Evolutionary conservation across 2,888 invertebrate species (phyloP).

Genomic region (Torymus tubicola): DNA sequence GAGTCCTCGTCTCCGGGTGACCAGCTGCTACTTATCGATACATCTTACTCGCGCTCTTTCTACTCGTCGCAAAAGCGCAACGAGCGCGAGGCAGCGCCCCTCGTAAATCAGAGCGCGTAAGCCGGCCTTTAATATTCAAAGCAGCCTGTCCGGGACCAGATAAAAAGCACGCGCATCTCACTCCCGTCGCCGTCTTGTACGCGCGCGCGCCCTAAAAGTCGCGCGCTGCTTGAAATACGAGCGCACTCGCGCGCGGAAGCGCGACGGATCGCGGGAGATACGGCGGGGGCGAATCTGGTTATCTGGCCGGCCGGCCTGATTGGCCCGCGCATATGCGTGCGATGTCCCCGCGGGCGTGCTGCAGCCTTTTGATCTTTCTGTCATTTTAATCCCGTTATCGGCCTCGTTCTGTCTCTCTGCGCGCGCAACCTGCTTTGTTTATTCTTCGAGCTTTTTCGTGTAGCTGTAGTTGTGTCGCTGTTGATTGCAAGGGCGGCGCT

Average conservation of each 20-base stretch:
- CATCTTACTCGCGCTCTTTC: conserved; percentile 20
- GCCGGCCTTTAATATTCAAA: conserved; percentile 56
- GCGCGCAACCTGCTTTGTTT: conserved; percentile 2
- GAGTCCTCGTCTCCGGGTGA: conserved; percentile 24
- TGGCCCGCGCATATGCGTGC: conserved; percentile 58
- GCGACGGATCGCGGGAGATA: conserved; percentile 65
- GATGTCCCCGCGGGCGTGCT: conserved; percentile 23
- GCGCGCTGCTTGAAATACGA: neutral
- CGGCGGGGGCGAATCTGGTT: conserved; percentile 51
- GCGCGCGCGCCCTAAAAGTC: conserved; percentile 13
- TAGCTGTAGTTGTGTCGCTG: neutral
- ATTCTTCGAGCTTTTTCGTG: neutral
- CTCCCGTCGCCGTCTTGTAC: conserved; percentile 11
- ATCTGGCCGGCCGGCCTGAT: conserved; percentile 62
- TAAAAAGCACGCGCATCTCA: conserved; percentile 21
- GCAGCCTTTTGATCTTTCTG: conserved; percentile 72
- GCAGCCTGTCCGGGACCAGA: conserved; percentile 14
- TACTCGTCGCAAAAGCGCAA: neutral
- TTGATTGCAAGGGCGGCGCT: neutral
- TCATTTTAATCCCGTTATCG: conserved; percentile 74
- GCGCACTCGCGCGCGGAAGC: conserved; percentile 56
- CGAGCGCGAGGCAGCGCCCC: neutral
- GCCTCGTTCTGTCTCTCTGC: conserved; percentile 33
- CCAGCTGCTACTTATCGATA: conserved; percentile 53
- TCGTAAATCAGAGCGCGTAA: conserved; percentile 59